phyloP scores from a whole-genome alignment of 2,888 invertebrate species.

The Erynnis tages region DNA sequence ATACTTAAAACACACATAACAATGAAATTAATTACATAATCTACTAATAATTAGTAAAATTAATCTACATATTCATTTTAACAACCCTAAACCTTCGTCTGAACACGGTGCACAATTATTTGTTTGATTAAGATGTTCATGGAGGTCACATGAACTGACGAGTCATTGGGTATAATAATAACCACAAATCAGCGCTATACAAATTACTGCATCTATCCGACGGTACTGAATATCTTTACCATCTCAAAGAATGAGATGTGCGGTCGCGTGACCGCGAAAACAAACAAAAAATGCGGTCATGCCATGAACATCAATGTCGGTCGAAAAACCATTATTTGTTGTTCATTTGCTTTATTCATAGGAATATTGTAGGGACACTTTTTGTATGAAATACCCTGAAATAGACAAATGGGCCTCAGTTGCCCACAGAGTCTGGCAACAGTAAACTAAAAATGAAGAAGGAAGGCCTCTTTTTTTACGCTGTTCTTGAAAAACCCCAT shows the following conservation, averaged over 20 bases:
- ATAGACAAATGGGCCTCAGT: too few relatives aligned
- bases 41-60: too few relatives aligned
- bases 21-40: too few relatives aligned
- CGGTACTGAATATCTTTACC: neutral
- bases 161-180: constrained; percentile 18
- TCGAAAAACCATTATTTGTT: neutral
- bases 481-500: too few relatives aligned
- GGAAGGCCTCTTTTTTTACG: too few relatives aligned
- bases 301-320: neutral
- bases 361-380: neutral
- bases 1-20: too few relatives aligned
- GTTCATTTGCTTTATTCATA: neutral
- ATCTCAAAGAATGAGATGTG: neutral
- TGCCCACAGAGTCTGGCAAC: too few relatives aligned
- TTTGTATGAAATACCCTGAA: too few relatives aligned
- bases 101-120: constrained; percentile 12
- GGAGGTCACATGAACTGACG: constrained; percentile 15
- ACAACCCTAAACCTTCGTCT: constrained; percentile 3
- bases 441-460: too few relatives aligned
- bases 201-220: neutral
- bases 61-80: neutral
- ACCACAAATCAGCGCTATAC: constrained; percentile 18
- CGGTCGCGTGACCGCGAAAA: neutral
- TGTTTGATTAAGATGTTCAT: constrained; percentile 20
- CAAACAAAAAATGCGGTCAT: neutral